Evolutionary conservation across 2,888 invertebrate species (phyloP).

Genomic region (Lithophane ornitopus): DNA sequence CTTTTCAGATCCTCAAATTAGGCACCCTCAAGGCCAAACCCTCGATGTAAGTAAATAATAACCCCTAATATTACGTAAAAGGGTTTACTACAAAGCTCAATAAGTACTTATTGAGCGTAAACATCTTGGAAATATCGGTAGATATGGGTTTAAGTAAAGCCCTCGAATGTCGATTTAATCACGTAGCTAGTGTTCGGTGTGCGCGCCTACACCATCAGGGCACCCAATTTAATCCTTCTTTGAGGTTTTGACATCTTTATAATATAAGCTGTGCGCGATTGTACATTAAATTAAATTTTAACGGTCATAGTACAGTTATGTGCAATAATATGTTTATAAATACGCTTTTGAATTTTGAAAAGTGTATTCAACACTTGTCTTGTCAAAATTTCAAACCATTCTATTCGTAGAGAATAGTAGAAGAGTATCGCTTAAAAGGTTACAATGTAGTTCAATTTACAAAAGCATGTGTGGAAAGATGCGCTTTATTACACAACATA

Average conservation of each 20-base stretch:
- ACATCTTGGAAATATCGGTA: constrained; percentile 58
- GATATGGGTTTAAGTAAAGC: constrained; percentile 54
- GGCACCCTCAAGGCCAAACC: constrained; percentile 41
- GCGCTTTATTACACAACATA: not conserved
- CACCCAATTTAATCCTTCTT: constrained; percentile 50
- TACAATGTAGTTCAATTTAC: not conserved
- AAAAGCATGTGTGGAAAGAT: not conserved
- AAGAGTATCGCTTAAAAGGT: not conserved
- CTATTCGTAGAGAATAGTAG: too few species aligned
- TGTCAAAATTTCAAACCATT: too few species aligned
- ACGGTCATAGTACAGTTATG: constrained; percentile 11
- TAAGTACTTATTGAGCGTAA: constrained; percentile 54
- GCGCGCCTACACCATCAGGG: constrained; percentile 38
- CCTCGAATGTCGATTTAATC: constrained; percentile 47
- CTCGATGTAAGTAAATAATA: constrained; percentile 53
- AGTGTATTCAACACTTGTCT: too few species aligned
- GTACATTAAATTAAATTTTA: constrained; percentile 47
- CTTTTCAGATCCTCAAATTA: constrained; percentile 47
- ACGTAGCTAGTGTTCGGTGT: constrained; percentile 52
- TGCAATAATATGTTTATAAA: not conserved
- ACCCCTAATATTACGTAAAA: constrained; percentile 51
- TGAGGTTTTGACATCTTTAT: constrained; percentile 59
- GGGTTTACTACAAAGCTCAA: constrained; percentile 51
- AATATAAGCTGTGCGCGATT: constrained; percentile 33
- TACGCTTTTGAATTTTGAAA: too few species aligned